Evolutionary conservation across 2,797 vertebrate species (phyloP), one percentile per base, ranked within the genome.

Genomic region (Heliangelus exortis): DNA sequence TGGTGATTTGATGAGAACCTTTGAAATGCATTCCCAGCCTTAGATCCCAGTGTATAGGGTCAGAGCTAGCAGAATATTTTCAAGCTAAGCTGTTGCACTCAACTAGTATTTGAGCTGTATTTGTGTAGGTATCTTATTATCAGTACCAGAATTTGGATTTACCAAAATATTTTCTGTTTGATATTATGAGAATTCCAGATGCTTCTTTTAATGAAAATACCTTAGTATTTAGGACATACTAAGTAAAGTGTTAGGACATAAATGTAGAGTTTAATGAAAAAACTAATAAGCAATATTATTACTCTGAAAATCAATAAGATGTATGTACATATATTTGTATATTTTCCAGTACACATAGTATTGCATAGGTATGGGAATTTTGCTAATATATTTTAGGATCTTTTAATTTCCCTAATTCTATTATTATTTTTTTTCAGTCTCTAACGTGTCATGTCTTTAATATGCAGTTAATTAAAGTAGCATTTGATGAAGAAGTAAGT

Each of bases 401-500:
- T 88, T 96, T 95, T 90, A 20, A 81, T 90, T 87, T 87, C 39
- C 54, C 34, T 34, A 72, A 81, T 87, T 57, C 14, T 73, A 0
- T 16, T 31, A 7, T 11, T 12, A 25, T 67, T 61, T 91, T 22
- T 69, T 86, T 83, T 43, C 13, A 18, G 5, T 73, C 89, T 92
- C 81, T 97, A 77, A 96, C 26, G 1, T 74, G 17, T 86, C 53
- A 3, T 88, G 13, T 96, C 79, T 95, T 97, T 96, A 92, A 72
- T 93, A 36, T 84, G n/a, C 96, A 99, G 99, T 93, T 99, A 95
- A 99, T 99, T 97, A 99, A 99, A 97, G 99, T 99, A 94, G 99
- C 99, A 19, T 99, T 99, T 97, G 99, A 99, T 93, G 99, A 99
- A 96, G 99, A 99, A 98, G 99, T 99, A 76, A 99, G 98, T 94